Conservation (phyloP, 1,140 invertebrate species). For the Drosophila kanapiae region DNA sequence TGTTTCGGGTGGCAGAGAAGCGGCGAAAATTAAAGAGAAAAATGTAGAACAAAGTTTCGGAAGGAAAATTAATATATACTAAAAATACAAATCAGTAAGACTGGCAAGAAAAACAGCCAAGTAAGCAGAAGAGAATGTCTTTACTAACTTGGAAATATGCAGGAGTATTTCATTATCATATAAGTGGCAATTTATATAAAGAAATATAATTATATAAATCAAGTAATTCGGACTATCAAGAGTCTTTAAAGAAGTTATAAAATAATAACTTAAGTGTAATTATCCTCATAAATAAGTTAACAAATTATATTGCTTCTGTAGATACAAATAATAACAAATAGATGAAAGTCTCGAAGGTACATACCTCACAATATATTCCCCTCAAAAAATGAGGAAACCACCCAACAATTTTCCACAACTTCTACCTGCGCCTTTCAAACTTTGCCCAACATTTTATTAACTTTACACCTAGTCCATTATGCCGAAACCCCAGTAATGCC, state of each 20-base stretch:
- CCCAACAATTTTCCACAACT: not conserved
- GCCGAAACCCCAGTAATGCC: not conserved
- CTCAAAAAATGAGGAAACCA: not conserved
- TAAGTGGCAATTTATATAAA: not conserved
- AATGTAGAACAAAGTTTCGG: not conserved
- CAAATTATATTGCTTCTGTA: not conserved
- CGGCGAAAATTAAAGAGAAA: not conserved
- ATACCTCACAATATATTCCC: not conserved
- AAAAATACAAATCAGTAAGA: no score
- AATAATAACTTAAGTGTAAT: no score
- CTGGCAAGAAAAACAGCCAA: not conserved
- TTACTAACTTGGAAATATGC: not conserved
- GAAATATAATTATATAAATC: not conserved
- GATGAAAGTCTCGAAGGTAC: not conserved
- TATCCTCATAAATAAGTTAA: no score
- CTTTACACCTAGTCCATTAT: slow-evolving; percentile 25
- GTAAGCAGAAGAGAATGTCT: no score
- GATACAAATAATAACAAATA: not conserved
- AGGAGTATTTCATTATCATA: not conserved
- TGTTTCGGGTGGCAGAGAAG: no score
- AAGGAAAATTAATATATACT: not conserved
- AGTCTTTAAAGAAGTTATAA: not conserved
- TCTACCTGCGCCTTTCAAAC: not conserved
- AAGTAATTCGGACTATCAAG: no score
- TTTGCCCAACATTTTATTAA: slow-evolving; percentile 24